A percentile compares a stretch with the other conserved stretches of the same genome.
These are phyloP conservation scores for Tortricodes alternella DNA, from an alignment of 2,888 invertebrate genomes.

Conservation along the genomic window DNA sequence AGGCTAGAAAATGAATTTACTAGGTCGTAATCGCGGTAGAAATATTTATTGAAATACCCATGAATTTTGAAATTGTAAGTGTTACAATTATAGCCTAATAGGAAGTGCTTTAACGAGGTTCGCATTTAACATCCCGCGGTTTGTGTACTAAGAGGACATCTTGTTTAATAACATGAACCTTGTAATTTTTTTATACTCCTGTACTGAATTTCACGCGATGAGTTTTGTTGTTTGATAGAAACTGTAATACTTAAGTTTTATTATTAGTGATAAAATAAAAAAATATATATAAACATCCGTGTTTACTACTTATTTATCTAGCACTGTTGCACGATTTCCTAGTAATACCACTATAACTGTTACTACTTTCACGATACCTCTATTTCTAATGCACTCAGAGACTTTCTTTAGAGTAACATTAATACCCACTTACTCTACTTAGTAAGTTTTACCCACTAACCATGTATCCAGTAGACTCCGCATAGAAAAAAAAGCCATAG, in stretches of 20 bases:
- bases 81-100: too few relatives aligned
- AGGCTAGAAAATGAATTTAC: conserved; percentile 64
- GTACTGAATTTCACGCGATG: conserved; percentile 78
- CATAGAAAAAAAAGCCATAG: too few relatives aligned
- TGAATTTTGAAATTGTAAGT: conserved; percentile 28
- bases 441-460: too few relatives aligned
- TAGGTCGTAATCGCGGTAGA: conserved; percentile 66
- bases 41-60: conserved; percentile 64
- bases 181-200: conserved; percentile 69
- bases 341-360: conserved; percentile 48
- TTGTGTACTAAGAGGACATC: conserved; percentile 51
- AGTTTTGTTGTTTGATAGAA: conserved; percentile 80
- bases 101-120: conserved; percentile 44
- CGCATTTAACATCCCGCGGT: conserved; percentile 69
- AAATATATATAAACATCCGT: conserved; percentile 70
- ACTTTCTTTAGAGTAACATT: conserved; percentile 61
- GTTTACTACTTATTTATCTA: conserved; percentile 60
- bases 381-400: conserved; percentile 55
- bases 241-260: conserved; percentile 82
- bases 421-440: conserved; percentile 28
- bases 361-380: conserved; percentile 54
- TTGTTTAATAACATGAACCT: conserved; percentile 55
- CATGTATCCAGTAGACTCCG: too few relatives aligned
- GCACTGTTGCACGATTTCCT: conserved; percentile 64
- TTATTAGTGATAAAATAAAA: conserved; percentile 82